Evolutionary conservation across 2,113 vertebrate genomes (phyloP), one percentile per base, ranked within the genome.

Genomic region (Xiphias gladius): DNA sequence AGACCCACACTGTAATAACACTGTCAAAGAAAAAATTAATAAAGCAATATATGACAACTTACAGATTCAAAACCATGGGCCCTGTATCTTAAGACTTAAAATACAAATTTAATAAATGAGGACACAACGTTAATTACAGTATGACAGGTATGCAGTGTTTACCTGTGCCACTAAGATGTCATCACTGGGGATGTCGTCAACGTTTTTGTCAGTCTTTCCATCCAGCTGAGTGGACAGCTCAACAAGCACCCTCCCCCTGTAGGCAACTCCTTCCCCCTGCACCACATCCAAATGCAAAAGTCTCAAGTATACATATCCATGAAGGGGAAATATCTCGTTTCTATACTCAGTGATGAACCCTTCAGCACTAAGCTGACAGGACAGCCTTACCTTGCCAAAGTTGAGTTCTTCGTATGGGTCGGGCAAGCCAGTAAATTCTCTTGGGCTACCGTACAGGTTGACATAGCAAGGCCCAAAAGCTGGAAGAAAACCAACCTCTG

Each of bases 391-490:
- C 96, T 97, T 98, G 89, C 98, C 98, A 24, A 91, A 91, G 88
- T 99, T 99, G 69, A 99, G 94, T 1, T 99, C 97, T 26, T 99
- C 98, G 1, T 98, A 99, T 1, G 97, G 97, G 84, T 99, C 98
- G 37, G 96, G 95, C 67, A 99, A 96, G 70, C 96, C 96, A 0
- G 96, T 97, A 82, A 96, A 99, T 89, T 99, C 98, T 93, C 98
- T 96, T 43, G 96, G 97, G 83, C 98, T 99, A 63, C 98, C 98
- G 0, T 99, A 99, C 13, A 99, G 93, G 85, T 99, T 99, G 80
- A 99, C 55, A 58, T 98, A 99, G 89, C 97, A 98, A 43, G 98
- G 98, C 1, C 98, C 98, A 95, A 99, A 99, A 0, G 96, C 97
- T 76, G 98, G 98, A 64, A 99, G 95, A 88, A 99, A 99, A 20